phyloP scores from a whole-genome alignment of 1,140 invertebrate genomes.

The Lepidurus apus region DNA sequence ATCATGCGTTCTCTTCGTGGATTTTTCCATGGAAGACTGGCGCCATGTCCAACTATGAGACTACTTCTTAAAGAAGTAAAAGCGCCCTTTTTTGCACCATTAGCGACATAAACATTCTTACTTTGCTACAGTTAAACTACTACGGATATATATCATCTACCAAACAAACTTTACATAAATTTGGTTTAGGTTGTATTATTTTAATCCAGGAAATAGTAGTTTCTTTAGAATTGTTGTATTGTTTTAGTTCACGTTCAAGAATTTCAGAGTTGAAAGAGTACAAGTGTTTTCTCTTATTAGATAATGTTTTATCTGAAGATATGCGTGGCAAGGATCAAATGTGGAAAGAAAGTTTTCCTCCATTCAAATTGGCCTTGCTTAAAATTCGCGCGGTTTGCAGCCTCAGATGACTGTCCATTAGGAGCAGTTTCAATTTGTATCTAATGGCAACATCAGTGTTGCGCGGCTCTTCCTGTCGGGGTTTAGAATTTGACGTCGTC shows the following conservation, averaged over 20 bases:
- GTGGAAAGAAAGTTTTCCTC: background rate
- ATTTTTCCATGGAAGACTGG: conserved; percentile 18
- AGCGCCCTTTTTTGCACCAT: background rate
- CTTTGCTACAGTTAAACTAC: background rate
- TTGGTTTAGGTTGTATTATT: too few species aligned
- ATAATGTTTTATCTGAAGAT: too few species aligned
- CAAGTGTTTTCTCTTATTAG: too few species aligned
- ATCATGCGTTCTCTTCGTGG: conserved; percentile 14
- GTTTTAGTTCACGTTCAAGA: too few species aligned
- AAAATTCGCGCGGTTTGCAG: conserved; percentile 6
- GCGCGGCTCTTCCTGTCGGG: background rate
- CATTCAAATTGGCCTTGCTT: background rate
- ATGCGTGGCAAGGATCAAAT: background rate
- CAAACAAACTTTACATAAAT: background rate
- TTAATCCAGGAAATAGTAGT: too few species aligned
- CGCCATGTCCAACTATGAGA: background rate
- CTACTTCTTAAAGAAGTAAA: background rate
- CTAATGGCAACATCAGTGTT: conserved; percentile 1
- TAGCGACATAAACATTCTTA: background rate
- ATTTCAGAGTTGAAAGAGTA: too few species aligned
- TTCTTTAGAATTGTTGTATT: too few species aligned
- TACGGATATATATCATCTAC: background rate
- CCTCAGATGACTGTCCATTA: background rate
- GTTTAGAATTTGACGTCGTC: conserved; percentile 1
- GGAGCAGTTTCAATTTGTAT: background rate